A percentile compares a stretch with the other conserved stretches of the same genome.
These are phyloP conservation scores for Halisarca cf. caerulea DNA, from an alignment of 37 sponge, comb jelly and placozoan species.

Conservation along the genomic window DNA sequence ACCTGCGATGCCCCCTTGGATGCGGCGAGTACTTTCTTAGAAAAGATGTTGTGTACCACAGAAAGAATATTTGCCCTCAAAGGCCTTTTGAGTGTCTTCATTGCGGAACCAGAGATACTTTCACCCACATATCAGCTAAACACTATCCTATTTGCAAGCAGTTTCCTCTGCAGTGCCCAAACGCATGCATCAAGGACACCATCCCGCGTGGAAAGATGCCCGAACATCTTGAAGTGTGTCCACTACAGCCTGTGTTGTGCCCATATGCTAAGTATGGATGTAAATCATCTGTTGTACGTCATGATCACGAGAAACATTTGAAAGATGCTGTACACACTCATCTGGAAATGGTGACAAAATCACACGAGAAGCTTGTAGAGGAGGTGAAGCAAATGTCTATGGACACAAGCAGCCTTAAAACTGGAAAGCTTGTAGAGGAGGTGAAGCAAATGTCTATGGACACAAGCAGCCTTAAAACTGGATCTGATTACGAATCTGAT, in stretches of 20 bases:
- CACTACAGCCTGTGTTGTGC: background rate
- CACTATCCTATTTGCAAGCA: background rate
- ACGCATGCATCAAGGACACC: background rate
- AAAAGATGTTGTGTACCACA: no score
- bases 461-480: no score
- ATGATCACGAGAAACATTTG: background rate
- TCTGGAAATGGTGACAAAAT: background rate
- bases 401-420: no score
- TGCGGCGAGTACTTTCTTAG: no score
- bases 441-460: background rate
- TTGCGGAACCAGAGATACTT: background rate
- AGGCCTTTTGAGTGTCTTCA: background rate
- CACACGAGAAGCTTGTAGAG: background rate
- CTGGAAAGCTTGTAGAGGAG: background rate
- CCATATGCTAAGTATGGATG: no score
- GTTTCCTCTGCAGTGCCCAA: background rate
- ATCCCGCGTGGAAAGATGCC: background rate
- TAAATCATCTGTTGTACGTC: background rate
- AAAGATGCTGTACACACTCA: background rate
- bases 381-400: background rate
- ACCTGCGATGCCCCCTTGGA: no score
- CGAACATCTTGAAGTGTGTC: background rate
- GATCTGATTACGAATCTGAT: no score
- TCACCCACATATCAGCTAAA: background rate
- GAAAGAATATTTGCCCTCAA: background rate